Base-by-base conservation (phyloP, 2,888 invertebrate species). In the Heliconius charithonia region DNA sequence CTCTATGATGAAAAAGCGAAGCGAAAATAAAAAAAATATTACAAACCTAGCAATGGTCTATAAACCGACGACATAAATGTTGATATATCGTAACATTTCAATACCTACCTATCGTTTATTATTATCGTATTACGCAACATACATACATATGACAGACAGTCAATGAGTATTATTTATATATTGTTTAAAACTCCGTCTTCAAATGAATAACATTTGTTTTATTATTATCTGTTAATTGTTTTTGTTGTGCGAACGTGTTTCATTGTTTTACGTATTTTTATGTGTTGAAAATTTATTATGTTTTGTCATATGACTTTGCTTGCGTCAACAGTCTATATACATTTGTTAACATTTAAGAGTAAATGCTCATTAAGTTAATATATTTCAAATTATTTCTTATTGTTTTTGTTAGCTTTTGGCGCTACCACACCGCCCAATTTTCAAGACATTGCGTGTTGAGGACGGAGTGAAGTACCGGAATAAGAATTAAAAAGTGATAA, bases 101-200 rank as follows among this genome's bases (percentile, higher is more conserved):
- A 65, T 75, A 65, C 70, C 62, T 79, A 67, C 25, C 62, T 79
- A 67, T 19, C 22, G 27, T 78, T 70, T 75, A 78, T 75, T 69
- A 75, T 71, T 71, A 75, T 75, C 70, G 37, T 41, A 70, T 78
- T 75, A 63, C 70, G 78, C 78, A 78, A 75, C 37, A 51, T 32
- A 72, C 45, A 6, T 51, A 51, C 51, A 51, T 51, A 51, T 22
- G 22, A 51, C 22, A 51, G 59, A 63, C 75, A 63, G 51, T 77
- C 19, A 45, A 71, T 41, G 27, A 45, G 2, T 51, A 71, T 65
- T 77, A 71, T 77, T 66, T 76, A 41, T 66, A 56, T 32, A 63
- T 29, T 59, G 22, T 70, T 69, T 69, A 63, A 32, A 62, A 70
- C 27, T 29, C 41, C 3, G 69, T 62, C 69, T 59, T 59, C 32